phyloP scores from a whole-genome alignment of 1,140 invertebrate species.

The Caenorhabditis briggsae region DNA sequence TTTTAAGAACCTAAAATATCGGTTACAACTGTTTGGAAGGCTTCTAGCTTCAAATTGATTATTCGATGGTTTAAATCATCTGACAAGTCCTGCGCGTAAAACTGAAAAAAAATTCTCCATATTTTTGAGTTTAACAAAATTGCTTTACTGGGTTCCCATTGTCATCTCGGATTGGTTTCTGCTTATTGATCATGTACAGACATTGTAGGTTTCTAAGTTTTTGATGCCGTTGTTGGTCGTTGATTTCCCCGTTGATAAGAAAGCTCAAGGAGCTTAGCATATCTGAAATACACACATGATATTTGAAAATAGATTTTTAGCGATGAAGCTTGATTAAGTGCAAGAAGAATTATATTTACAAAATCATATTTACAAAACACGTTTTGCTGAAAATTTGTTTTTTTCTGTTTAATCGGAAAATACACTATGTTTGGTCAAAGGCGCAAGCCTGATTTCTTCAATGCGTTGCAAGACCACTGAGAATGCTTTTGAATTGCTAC shows the following conservation, averaged over 20 bases:
- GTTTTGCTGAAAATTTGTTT: conserved; percentile 7
- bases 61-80: neutral
- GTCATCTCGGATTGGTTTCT: neutral
- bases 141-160: neutral
- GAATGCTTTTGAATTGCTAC: too few species aligned
- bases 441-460: too few species aligned
- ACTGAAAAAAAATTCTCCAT: neutral
- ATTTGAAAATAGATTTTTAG: too few species aligned
- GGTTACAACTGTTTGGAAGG: neutral
- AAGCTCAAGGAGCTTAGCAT: conserved; percentile 25
- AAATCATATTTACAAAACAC: too few species aligned
- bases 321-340: too few species aligned
- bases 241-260: neutral
- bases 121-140: neutral
- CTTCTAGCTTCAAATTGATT: neutral
- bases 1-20: neutral
- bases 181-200: neutral
- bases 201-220: neutral
- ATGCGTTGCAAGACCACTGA: too few species aligned
- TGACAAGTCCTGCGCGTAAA: neutral
- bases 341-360: too few species aligned
- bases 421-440: too few species aligned
- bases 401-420: too few species aligned
- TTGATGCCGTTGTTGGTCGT: neutral
- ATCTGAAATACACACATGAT: too few species aligned